These are phyloP conservation scores for Dolomedes plantarius DNA, from an alignment of 2,888 invertebrate genomes.

Conservation along the genomic window DNA sequence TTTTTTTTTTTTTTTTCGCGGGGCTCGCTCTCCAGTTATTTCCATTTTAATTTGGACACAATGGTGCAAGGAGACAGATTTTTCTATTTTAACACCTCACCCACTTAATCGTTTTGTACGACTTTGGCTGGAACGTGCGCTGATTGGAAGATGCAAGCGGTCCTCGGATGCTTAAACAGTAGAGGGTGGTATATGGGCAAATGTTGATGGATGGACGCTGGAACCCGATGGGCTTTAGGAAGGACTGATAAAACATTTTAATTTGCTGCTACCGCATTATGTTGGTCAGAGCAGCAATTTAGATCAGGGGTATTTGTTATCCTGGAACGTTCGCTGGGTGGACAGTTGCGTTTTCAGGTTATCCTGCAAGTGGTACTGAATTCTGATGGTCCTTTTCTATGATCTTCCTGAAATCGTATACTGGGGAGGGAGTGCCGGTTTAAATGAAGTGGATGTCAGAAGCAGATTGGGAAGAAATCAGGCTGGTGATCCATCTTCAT, in stretches of 20 bases:
- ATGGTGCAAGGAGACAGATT: slow-evolving; percentile 28
- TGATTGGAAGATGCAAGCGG: slow-evolving; percentile 3
- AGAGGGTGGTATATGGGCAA: slow-evolving; percentile 6
- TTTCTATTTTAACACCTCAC: slow-evolving; percentile 51
- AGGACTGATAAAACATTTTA: slow-evolving; percentile 1
- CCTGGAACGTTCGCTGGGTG: background rate
- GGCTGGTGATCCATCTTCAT: too few relatives aligned
- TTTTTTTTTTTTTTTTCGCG: slow-evolving; percentile 25
- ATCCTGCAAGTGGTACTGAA: background rate
- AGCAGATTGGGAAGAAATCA: too few relatives aligned
- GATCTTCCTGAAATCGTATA: too few relatives aligned
- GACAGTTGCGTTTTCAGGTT: background rate
- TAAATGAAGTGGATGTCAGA: too few relatives aligned
- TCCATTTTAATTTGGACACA: slow-evolving; percentile 49
- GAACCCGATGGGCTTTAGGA: background rate
- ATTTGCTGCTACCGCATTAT: background rate
- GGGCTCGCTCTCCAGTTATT: slow-evolving; percentile 37
- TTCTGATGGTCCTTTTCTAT: background rate
- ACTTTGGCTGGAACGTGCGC: slow-evolving; percentile 12
- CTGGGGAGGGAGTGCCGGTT: too few relatives aligned
- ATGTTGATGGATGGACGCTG: background rate
- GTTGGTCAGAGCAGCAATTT: background rate
- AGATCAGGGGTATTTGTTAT: background rate
- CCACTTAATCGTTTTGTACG: slow-evolving; percentile 20
- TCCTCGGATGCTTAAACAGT: background rate